A percentile compares a stretch with the other conserved stretches of the same genome.
phyloP scores from a whole-genome alignment of 2,113 vertebrate genomes.

The Sinocyclocheilus anshuiensis region DNA sequence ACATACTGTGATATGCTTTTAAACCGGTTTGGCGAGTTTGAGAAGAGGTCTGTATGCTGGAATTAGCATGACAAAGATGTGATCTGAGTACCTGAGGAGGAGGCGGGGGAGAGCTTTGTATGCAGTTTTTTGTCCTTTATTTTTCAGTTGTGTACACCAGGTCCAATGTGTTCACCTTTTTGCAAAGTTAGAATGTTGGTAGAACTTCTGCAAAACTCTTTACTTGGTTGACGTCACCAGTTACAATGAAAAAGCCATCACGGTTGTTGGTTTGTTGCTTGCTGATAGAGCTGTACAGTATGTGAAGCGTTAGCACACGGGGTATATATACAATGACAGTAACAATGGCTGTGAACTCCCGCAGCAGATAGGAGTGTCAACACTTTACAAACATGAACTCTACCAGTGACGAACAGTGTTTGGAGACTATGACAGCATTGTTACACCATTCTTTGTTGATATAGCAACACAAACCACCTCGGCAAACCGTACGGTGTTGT shows the following conservation, averaged over 20 bases:
- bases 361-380: not conserved
- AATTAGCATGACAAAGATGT: slow-evolving; percentile 36
- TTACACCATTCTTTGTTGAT: not conserved
- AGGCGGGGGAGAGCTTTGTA: slow-evolving; percentile 1
- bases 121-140: not conserved
- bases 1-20: not conserved
- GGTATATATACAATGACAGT: not conserved
- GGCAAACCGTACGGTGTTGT: not conserved
- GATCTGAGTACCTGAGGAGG: not conserved
- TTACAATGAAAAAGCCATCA: not conserved
- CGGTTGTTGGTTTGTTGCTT: not conserved
- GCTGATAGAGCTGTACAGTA: not conserved
- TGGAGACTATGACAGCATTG: not conserved
- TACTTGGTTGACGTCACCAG: not conserved
- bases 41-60: slow-evolving; percentile 12
- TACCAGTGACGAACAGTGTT: not conserved
- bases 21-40: slow-evolving; percentile 37
- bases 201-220: not conserved
- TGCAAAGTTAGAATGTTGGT: not conserved
- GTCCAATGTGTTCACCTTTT: not conserved
- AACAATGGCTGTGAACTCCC: not conserved
- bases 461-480: not conserved
- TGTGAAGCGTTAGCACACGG: not conserved
- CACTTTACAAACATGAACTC: slow-evolving; percentile 3
- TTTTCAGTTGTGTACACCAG: slow-evolving; percentile 16